Conservation (phyloP, 2,888 invertebrate genomes). For the Hipparchia semele region DNA sequence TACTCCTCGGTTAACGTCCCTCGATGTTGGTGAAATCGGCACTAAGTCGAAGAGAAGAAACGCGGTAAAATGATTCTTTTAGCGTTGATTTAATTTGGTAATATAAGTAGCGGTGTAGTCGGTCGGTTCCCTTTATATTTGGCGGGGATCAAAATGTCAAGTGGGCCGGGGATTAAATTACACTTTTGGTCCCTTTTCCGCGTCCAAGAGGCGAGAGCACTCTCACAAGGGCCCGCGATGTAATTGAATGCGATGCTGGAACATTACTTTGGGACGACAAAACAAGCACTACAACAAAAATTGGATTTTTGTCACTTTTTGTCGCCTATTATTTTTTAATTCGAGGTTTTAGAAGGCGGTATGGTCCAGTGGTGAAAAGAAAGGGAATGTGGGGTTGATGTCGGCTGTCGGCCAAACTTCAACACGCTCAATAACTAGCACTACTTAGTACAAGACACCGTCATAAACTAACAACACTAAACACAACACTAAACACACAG, state of each 20-base stretch:
- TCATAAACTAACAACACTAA: not conserved
- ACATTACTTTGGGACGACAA: slow-evolving; percentile 3
- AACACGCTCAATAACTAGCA: too few species aligned
- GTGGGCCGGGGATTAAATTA: slow-evolving; percentile 40
- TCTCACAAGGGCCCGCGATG: slow-evolving; percentile 12
- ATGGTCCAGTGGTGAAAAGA: too few species aligned
- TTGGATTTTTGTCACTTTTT: not conserved
- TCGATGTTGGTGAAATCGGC: too few species aligned
- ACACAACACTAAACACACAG: too few species aligned
- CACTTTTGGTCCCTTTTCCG: slow-evolving; percentile 29
- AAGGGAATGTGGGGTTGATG: too few species aligned
- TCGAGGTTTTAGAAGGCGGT: not conserved
- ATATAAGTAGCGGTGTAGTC: not conserved
- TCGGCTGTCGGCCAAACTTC: too few species aligned
- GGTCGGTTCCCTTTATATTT: slow-evolving; percentile 3
- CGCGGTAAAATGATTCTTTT: not conserved
- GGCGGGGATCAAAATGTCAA: slow-evolving; percentile 37
- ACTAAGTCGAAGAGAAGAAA: not conserved
- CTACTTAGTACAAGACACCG: not conserved
- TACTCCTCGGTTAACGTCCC: too few species aligned
- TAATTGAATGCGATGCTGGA: slow-evolving; percentile 1
- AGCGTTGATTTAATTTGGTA: not conserved
- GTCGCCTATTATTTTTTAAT: not conserved
- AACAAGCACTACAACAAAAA: slow-evolving; percentile 9
- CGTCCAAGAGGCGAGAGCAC: slow-evolving; percentile 22